Percentiles rank a stretch among this genome's conserved stretches.
These are phyloP conservation scores for Zosterops pallidus DNA, from an alignment of 2,113 vertebrate genomes.

Conservation along the genomic window DNA sequence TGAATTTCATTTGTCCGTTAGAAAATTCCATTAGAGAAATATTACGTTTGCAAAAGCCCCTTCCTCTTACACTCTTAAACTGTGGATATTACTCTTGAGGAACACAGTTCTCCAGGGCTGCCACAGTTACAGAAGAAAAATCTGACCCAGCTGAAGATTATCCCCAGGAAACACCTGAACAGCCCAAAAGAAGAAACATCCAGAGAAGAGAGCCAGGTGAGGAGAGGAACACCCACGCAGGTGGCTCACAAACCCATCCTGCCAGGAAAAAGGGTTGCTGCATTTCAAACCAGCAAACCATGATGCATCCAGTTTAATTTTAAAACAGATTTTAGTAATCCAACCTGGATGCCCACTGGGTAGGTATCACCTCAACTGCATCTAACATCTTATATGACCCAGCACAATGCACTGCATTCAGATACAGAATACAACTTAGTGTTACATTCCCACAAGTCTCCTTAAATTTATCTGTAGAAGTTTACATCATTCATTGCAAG, in stretches of 20 bases:
- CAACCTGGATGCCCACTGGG: background rate
- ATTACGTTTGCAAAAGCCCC: accelerated
- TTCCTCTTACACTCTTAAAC: background rate
- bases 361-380: background rate
- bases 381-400: background rate
- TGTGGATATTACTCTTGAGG: background rate
- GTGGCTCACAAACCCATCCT: background rate
- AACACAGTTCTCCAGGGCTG: background rate
- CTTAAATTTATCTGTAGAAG: background rate
- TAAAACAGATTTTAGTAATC: background rate
- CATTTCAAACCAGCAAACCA: background rate
- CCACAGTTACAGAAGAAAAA: background rate
- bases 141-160: background rate
- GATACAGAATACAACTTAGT: background rate
- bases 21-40: background rate
- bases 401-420: background rate
- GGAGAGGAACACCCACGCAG: background rate
- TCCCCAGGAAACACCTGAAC: background rate
- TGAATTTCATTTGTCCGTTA: background rate
- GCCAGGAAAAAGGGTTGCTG: background rate
- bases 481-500: background rate
- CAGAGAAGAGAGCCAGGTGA: too few relatives aligned
- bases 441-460: background rate
- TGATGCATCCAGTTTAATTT: background rate
- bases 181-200: background rate